Evolutionary conservation across 2,797 vertebrate species (phyloP).

Genomic region (Phoxinus dragarum): DNA sequence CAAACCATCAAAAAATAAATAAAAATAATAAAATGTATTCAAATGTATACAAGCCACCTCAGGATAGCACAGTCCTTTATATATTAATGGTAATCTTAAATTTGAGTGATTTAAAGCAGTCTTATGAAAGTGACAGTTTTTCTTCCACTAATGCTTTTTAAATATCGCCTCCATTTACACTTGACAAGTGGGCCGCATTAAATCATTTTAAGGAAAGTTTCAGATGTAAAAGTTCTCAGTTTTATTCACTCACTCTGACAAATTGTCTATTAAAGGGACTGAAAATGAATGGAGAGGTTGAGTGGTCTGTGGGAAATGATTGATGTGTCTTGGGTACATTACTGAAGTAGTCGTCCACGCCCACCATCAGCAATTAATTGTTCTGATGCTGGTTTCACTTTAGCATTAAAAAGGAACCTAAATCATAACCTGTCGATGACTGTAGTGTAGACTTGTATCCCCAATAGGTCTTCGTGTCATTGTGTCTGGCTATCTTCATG

Average conservation of each 20-base stretch:
- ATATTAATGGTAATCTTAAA: background rate
- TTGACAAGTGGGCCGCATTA: conserved; percentile 36
- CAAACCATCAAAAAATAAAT: background rate
- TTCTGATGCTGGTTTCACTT: background rate
- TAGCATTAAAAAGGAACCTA: conserved; percentile 35
- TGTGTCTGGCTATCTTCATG: conserved; percentile 35
- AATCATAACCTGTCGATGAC: conserved; percentile 15
- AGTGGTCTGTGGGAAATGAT: conserved; percentile 18
- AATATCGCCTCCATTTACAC: conserved; percentile 41
- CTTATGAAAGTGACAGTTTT: conserved; percentile 33
- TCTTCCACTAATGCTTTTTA: conserved; percentile 36
- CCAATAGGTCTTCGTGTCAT: background rate
- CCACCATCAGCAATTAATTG: conserved; percentile 14
- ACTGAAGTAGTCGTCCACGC: background rate
- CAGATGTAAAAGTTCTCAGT: conserved; percentile 38
- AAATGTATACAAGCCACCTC: background rate
- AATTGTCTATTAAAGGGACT: conserved; percentile 27
- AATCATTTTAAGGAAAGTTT: conserved; percentile 44
- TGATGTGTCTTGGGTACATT: background rate
- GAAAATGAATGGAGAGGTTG: conserved; percentile 23
- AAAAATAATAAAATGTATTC: background rate
- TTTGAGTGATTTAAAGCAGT: background rate
- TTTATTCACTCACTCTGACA: conserved; percentile 27
- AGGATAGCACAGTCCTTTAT: background rate
- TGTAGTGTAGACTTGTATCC: conserved; percentile 14